These are phyloP conservation scores for Agrenia bidenticulata DNA, from an alignment of 2,888 invertebrate genomes.

Conservation along the genomic window DNA sequence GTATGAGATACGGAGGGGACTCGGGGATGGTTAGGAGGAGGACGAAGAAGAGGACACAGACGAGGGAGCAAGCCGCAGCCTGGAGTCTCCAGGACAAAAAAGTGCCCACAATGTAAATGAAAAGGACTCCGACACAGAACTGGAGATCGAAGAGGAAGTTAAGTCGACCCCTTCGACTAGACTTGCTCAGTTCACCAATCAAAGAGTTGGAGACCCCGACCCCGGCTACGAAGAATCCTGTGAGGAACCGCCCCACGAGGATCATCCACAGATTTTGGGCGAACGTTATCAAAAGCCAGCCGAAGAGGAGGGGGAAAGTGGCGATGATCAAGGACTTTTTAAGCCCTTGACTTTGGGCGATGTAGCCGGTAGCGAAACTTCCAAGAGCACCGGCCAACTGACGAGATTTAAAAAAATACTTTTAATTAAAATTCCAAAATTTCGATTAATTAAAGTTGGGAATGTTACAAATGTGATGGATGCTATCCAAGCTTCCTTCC, in stretches of 20 bases:
- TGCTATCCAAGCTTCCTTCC: constrained; percentile 20
- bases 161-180: constrained; percentile 10
- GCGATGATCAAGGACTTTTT: constrained; percentile 9
- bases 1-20: constrained; percentile 9
- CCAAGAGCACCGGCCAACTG: constrained; percentile 10
- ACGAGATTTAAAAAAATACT: not conserved
- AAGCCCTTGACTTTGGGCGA: not conserved
- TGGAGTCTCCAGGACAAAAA: constrained; percentile 20
- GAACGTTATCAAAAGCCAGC: constrained; percentile 8
- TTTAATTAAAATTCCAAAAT: no score
- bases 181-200: constrained; percentile 18
- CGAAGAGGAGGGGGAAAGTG: not conserved
- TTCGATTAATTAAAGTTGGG: no score
- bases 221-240: constrained; percentile 21
- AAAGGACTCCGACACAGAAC: constrained; percentile 25
- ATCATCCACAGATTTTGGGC: constrained; percentile 7
- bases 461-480: constrained; percentile 27
- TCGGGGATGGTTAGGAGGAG: constrained; percentile 5
- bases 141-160: constrained; percentile 26
- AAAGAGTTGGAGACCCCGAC: constrained; percentile 22
- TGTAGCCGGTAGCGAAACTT: not conserved
- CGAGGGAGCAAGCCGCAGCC: constrained; percentile 3
- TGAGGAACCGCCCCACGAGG: constrained; percentile 15
- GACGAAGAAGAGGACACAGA: constrained; percentile 12
- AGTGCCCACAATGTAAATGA: constrained; percentile 20